Base-by-base conservation (phyloP, 2,113 vertebrate species). In the Pseudonaja textilis region DNA sequence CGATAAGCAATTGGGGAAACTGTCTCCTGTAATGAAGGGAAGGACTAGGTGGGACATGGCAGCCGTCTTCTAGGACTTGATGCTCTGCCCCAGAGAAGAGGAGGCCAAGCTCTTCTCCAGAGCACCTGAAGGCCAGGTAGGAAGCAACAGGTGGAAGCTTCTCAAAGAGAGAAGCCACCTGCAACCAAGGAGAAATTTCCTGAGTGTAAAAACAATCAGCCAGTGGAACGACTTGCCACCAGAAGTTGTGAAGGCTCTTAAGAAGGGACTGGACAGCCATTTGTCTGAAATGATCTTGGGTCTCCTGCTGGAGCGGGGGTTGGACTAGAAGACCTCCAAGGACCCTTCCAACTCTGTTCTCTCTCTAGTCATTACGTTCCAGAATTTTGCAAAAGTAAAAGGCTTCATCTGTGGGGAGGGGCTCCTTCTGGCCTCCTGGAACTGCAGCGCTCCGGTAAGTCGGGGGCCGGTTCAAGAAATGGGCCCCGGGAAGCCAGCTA, bases 221-320 rank as follows among this genome's bases (percentile, higher is more conserved):
- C 26, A 12, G 61, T 29, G 61, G 61, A 29, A 61, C 3, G 1
- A 0, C 0, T n/a, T 14, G 0, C 61, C 12, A 5, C 0, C 11
- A 14, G 61, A 69, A 2, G 61, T 14, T 5, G 4, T n/a, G 61
- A 12, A 5, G 26, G 12, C 29, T 69, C 11, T 16, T 5, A 69
- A 69, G 61, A 64, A 64, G 61, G 12, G 29, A n/a, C 12, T 14
- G 61, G 61, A 5, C 12, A 14, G 5, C 26, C 61, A 14, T 2
- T 69, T n/a, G 61, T 69, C 61, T 14, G 11, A 29, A 14, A n/a
- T 64, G 25, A 25, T 11, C 3, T 29, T 11, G 61, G 61, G 29
- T n/a, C 61, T 64, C 61, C 26, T 64, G 26, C 10, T 29, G 11
- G 3, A 64, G 26, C 10, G 12, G 26, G 10, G 61, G 26, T 29